Evolutionary conservation across 2,888 invertebrate genomes (phyloP), one percentile per base, ranked within the genome.

Genomic region (Stenchaetothrips biformis): DNA sequence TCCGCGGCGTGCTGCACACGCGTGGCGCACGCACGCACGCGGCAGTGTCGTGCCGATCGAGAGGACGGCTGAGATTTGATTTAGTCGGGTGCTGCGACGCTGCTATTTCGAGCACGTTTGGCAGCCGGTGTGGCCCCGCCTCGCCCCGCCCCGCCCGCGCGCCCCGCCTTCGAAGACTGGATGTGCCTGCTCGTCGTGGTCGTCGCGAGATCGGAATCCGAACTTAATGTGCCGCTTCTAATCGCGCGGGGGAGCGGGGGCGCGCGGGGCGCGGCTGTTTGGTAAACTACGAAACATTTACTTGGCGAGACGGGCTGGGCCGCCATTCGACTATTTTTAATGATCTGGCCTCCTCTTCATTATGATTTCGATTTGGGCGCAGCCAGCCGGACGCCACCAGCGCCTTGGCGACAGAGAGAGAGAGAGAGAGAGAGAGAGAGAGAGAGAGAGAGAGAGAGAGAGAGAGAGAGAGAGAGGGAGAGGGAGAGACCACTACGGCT

Each of bases 241-340:
- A 74, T 74, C 67, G 67, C 67, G 67, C 67, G 18, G 37, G 37
- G 37, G 37, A 37, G 37, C 37, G 37, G 37, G 37, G 37, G 37
- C 2, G 37, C 53, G 53, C 53, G 53, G 53, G 53, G 53, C 53
- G 53, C 13, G 53, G 67, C 67, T 74, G 67, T 74, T 74, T 21
- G 67, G 67, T 74, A 74, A 74, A 74, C 67, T 74, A 74, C 67
- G 67, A 74, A 74, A 74, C 67, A 74, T 74, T 74, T 74, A 74
- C 67, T 74, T 25, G 21, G 67, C 67, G 67, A 74, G 25, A 21
- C 67, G 67, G 37, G 67, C 67, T 0, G 67, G 25, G 67, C 59
- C 37, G 59, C 59, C 59, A 59, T 74, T 74, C 67, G 67, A 74
- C 67, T 74, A 74, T 74, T 74, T 74, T 74, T 74, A 74, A 74